Percentiles rank a stretch among this genome's conserved stretches.
phyloP scores from a whole-genome alignment of 2,797 vertebrate genomes.

The Dermochelys coriacea region DNA sequence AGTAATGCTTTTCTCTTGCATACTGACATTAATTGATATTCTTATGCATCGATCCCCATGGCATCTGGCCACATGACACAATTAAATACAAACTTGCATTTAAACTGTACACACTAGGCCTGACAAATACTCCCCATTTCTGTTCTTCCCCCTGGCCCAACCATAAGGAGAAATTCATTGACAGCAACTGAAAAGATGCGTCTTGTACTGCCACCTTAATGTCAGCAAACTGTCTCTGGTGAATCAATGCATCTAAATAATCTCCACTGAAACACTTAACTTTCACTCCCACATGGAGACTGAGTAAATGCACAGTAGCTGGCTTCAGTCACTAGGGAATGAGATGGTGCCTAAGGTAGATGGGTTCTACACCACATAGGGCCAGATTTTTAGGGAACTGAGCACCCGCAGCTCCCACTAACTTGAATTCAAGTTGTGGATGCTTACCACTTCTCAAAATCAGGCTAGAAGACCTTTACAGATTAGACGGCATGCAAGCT shows the following conservation, averaged over 20 bases:
- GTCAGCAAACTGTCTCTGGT: background rate
- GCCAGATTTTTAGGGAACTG: background rate
- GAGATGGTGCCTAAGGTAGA: background rate
- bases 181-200: constrained; percentile 17
- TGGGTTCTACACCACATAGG: background rate
- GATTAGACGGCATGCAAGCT: background rate
- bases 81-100: constrained; percentile 9
- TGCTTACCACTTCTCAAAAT: background rate
- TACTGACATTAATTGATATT: background rate
- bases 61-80: background rate
- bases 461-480: background rate
- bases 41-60: background rate
- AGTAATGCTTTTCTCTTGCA: background rate
- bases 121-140: background rate
- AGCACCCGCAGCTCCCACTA: background rate
- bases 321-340: background rate
- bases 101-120: background rate
- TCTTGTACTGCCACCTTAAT: background rate
- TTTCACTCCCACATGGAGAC: background rate
- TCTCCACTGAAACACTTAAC: background rate
- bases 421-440: background rate
- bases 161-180: background rate
- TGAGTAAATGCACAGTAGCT: background rate
- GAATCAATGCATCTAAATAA: background rate
- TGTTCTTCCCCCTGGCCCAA: background rate